Base-by-base conservation (phyloP, 2,797 vertebrate species). In the Syngnathus acus region DNA sequence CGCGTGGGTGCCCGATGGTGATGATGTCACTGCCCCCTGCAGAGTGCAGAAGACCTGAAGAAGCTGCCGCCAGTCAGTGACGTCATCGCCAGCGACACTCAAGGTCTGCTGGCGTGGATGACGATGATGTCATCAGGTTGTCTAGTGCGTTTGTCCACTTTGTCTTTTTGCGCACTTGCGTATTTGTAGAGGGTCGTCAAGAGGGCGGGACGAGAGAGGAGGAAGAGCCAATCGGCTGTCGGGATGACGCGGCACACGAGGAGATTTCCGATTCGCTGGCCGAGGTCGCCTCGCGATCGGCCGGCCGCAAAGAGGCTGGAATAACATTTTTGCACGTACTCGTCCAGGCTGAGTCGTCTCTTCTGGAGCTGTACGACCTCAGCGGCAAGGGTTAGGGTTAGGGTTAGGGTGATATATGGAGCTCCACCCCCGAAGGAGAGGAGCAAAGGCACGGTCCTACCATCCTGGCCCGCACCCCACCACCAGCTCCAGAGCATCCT, bases 11-110 rank as follows among this genome's bases (percentile, higher is more conserved):
- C 14, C 14, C 39, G 7, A 9, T 3, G 40, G 10, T 5, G 38
- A 40, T 40, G 38, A 21, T 9, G 19, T 23, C 21, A 7, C 60
- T 60, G 2, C 2, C 9, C 13, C 37, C 26, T 19, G 9, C 72
- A 92, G 89, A 77, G 62, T 68, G 62, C 71, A 64, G 80, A 84
- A 45, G 78, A 88, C 8, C 71, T 88, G 37, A 64, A 69, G 57
- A 62, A 59, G 8, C 63, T 84, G 71, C 71, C 69, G n/a, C 78
- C 76, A 1, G 71, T 71, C 64, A 67, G 14, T 32, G 26, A 66
- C 65, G 21, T 26, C 38, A 23, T 19, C 65, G n/a, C 9, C 14
- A 38, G 47, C 14, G 17, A n/a, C 17, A 0, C 3, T n/a, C 37
- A 57, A 45, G 62, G 45, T 64, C 45, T 3, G 23, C 14, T 23